Evolutionary conservation across 2,113 vertebrate species (phyloP), one percentile per base, ranked within the genome.

Genomic region (Tychaedon coryphoeus): DNA sequence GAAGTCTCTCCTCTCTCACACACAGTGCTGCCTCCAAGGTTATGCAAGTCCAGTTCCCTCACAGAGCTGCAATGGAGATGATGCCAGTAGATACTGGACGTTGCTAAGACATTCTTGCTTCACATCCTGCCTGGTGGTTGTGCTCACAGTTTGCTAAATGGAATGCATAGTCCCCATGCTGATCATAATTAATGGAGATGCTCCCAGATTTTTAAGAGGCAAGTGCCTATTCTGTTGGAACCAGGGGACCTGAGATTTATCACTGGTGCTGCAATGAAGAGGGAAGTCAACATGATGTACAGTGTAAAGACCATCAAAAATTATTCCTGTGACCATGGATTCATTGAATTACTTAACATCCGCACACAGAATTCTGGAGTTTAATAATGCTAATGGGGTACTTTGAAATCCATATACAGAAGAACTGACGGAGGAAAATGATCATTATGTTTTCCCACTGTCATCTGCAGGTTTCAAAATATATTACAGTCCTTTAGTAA

Each of bases 401-500:
- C 78, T 96, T 92, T 15, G 38, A 93, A 67, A 94, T 88, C 78
- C 65, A 71, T 56, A 48, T 45, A 50, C 56, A 86, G 78, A 93
- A 91, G 90, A 90, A 81, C 31, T 62, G 53, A 76, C 90, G 70
- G 60, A 88, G 75, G 75, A 88, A 95, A 93, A 88, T 43, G 0
- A 79, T 94, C 88, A 31, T 87, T 92, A 90, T 96, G 53, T 88
- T 97, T 93, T 93, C 72, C 75, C 75, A 93, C 92, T 92, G 86
- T 93, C 92, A 96, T 77, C 78, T 36, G 1, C 79, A 92, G 82
- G 72, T 93, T 92, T 95, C 78, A 94, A 92, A 94, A 94, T 90
- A 93, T 64, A 94, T 96, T 94, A 60, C 92, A 96, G 83, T 95
- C 90, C 90, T 96, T 96, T 90, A 88, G 72, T 90, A 96, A 95